Percentiles rank a stretch among this genome's conserved stretches.
phyloP scores from a whole-genome alignment of 2,113 vertebrate species.

The Sitta europaea region DNA sequence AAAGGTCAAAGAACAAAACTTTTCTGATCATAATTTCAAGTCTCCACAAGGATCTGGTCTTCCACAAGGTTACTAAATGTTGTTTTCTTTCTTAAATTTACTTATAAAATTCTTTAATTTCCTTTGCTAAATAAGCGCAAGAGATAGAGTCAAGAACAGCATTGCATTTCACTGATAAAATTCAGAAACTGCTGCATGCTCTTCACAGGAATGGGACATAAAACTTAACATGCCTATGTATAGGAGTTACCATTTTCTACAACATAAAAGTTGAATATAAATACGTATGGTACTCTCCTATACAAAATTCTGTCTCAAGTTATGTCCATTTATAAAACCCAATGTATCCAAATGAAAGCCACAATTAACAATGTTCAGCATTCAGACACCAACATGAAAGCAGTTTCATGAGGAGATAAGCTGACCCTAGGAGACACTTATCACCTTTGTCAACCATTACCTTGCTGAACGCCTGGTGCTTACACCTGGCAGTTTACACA shows the following conservation, averaged over 20 bases:
- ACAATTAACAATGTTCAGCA: not conserved
- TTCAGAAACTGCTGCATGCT: not conserved
- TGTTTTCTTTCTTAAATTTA: not conserved
- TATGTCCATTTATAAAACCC: fast-evolving
- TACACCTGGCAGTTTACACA: not conserved
- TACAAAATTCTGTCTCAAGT: not conserved
- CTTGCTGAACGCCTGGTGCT: not conserved
- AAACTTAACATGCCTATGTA: not conserved
- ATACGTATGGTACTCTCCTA: not conserved
- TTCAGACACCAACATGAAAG: not conserved
- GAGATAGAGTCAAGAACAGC: not conserved
- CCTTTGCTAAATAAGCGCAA: not conserved
- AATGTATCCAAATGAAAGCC: not conserved
- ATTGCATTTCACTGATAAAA: not conserved
- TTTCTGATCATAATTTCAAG: not conserved
- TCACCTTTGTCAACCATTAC: not conserved
- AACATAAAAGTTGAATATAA: not conserved
- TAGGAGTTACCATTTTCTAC: not conserved
- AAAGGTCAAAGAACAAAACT: not conserved
- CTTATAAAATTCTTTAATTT: not conserved
- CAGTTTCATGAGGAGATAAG: not conserved
- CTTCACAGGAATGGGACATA: not conserved
- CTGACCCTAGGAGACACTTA: not conserved
- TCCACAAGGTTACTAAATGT: not conserved
- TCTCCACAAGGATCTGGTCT: not conserved